Evolutionary conservation across 1,140 invertebrate genomes (phyloP).

Genomic region (Drosophila nannoptera): DNA sequence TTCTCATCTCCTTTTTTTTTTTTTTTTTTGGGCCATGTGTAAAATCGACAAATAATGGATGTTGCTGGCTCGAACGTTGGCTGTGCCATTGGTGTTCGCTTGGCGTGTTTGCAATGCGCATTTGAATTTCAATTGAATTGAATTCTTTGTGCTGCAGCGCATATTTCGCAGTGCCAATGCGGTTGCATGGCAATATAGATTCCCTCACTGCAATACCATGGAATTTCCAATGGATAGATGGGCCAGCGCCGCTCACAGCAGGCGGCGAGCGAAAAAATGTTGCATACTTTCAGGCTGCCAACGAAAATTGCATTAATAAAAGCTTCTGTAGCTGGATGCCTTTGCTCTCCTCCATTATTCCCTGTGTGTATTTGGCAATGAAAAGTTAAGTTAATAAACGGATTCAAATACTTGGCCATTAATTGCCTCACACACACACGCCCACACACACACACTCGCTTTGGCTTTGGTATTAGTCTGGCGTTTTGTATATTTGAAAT

Average conservation of each 20-base stretch:
- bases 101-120: slow-evolving; percentile 64
- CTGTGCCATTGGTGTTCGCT: slow-evolving; percentile 36
- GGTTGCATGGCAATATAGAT: slow-evolving; percentile 68
- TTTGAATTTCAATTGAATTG: slow-evolving; percentile 78
- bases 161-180: slow-evolving; percentile 62
- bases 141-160: slow-evolving; percentile 70
- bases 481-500: slow-evolving; percentile 60
- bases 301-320: slow-evolving; percentile 37
- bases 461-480: slow-evolving; percentile 36
- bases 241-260: slow-evolving; percentile 1
- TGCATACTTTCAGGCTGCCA: slow-evolving; percentile 48
- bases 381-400: slow-evolving; percentile 32
- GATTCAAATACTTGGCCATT: slow-evolving; percentile 51
- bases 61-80: slow-evolving; percentile 15
- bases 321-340: not conserved
- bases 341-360: not conserved
- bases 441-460: slow-evolving; percentile 1
- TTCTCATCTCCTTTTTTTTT: slow-evolving; percentile 14
- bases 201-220: slow-evolving; percentile 67
- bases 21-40: slow-evolving; percentile 46
- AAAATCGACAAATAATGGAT: slow-evolving; percentile 71
- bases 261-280: slow-evolving; percentile 41
- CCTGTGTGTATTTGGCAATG: slow-evolving; percentile 2
- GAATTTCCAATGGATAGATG: slow-evolving; percentile 65
- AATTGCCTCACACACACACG: slow-evolving; percentile 43